Evolutionary conservation across 37 sponge, comb jelly and placozoan genomes (phyloP).

Genomic region (Geodia barretti): DNA sequence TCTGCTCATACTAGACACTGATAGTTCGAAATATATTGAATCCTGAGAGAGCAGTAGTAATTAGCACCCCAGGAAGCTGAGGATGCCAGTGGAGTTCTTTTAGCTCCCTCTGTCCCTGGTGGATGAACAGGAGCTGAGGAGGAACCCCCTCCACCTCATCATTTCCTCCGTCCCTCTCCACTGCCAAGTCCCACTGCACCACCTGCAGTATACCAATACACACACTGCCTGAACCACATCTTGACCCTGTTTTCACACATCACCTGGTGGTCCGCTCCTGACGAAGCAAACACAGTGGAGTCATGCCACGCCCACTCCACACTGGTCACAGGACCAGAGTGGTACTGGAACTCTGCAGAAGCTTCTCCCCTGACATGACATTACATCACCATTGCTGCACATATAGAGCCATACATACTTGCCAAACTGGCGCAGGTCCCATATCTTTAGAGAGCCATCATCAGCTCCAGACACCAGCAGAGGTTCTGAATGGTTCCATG

Average conservation of each 20-base stretch:
- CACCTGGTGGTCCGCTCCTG: conserved; percentile 95
- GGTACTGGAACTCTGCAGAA: conserved; percentile 91
- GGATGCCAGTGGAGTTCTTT: conserved; percentile 99
- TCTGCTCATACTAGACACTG: conserved; percentile 90
- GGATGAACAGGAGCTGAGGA: conserved; percentile 96
- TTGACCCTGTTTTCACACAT: not conserved
- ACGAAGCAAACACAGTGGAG: conserved; percentile 92
- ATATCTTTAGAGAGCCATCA: conserved; percentile 92
- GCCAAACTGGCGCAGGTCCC: conserved; percentile 93
- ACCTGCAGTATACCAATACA: conserved; percentile 46
- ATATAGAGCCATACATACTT: conserved; percentile 33
- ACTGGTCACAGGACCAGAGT: conserved; percentile 86
- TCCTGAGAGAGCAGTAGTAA: conserved; percentile 88
- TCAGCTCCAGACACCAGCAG: conserved; percentile 94
- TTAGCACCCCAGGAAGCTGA: conserved; percentile 90
- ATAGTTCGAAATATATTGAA: conserved; percentile 97
- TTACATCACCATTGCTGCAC: not conserved
- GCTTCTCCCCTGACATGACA: conserved; percentile 43
- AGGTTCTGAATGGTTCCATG: conserved; percentile 92
- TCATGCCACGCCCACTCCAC: conserved; percentile 96
- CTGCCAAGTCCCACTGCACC: conserved; percentile 94
- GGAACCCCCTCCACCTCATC: conserved; percentile 62
- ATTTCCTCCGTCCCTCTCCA: conserved; percentile 72
- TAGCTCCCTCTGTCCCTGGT: conserved; percentile 96
- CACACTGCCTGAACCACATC: too few species aligned